Base-by-base conservation (phyloP, 2,888 invertebrate genomes). In the Leptinotarsa haldemani region DNA sequence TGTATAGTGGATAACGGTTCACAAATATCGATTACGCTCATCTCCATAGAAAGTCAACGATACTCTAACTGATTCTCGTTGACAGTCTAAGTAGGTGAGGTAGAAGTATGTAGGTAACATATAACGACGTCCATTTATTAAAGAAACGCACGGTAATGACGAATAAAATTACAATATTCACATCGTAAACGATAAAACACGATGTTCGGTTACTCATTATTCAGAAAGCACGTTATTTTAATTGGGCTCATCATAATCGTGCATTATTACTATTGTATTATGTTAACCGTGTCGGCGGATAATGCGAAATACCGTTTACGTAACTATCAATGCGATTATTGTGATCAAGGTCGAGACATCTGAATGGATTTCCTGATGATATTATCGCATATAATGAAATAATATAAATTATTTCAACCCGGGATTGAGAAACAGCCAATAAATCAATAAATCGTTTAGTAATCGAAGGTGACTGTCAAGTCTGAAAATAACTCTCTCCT, bases 201-300 rank as follows among this genome's bases (percentile, higher is more conserved):
- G n/a, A 30, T n/a, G 61, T 40, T 61, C 40, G 40, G n/a, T 61
- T 61, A 61, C n/a, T 61, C 61, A 61, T 30, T 30, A 61, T 25
- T 61, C 61, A 61, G 61, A 61, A 61, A 61, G 61, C 61, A 30
- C 61, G 30, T 61, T 61, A 61, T 61, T 61, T 61, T 61, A 61
- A 61, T 61, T 61, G 40, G n/a, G 1, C 61, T 61, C 61, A 61
- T 61, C 61, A 40, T 61, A 61, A 61, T 61, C 61, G 61, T 61
- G 61, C 61, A 30, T 61, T 61, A 61, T 61, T 61, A 61, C 61
- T 40, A 30, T 61, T 61, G 61, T 61, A 61, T 61, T 61, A 40
- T 61, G 61, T 30, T 61, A 61, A 61, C 61, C 61, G 61, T 61
- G 61, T 61, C 61, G 61, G 61, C 18, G 61, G 30, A 61, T 61